Conservation (phyloP, 2,888 invertebrate species). For the Netelia inedita region DNA sequence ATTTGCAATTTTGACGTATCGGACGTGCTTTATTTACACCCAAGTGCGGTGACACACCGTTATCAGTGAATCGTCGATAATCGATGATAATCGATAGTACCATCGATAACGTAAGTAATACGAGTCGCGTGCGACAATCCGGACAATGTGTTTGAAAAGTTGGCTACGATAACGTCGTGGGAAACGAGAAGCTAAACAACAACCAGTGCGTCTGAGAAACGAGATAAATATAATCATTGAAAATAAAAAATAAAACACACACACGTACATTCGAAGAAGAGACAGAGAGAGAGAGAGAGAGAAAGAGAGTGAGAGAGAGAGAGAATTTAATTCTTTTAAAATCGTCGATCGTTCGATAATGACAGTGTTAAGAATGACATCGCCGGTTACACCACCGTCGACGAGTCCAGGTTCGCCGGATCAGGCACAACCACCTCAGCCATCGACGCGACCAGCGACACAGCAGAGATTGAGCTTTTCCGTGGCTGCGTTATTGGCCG, state of each 20-base stretch:
- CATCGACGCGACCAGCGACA: slow-evolving; percentile 70
- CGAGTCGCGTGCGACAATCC: neutral
- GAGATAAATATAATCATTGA: neutral
- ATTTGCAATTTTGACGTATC: neutral
- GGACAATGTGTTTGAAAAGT: slow-evolving; percentile 21
- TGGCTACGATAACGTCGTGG: neutral
- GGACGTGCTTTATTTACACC: neutral
- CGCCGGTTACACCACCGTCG: slow-evolving; percentile 81
- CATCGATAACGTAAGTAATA: neutral
- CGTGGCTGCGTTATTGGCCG: slow-evolving; percentile 87
- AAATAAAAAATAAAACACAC: neutral
- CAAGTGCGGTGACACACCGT: slow-evolving; percentile 40
- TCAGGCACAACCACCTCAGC: slow-evolving; percentile 70
- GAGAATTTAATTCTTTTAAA: neutral
- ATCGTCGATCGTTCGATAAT: slow-evolving; percentile 73
- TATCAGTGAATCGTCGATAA: slow-evolving; percentile 44
- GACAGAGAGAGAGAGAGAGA: neutral
- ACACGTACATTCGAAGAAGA: neutral
- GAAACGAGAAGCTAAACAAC: neutral
- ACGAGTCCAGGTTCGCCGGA: slow-evolving; percentile 78
- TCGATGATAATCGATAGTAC: neutral
- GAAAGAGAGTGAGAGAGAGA: neutral
- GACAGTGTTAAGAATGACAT: slow-evolving; percentile 84
- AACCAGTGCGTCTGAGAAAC: neutral
- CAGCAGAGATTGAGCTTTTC: slow-evolving; percentile 86